These are phyloP conservation scores for Empis stercorea DNA, from an alignment of 2,888 invertebrate genomes.

Conservation along the genomic window DNA sequence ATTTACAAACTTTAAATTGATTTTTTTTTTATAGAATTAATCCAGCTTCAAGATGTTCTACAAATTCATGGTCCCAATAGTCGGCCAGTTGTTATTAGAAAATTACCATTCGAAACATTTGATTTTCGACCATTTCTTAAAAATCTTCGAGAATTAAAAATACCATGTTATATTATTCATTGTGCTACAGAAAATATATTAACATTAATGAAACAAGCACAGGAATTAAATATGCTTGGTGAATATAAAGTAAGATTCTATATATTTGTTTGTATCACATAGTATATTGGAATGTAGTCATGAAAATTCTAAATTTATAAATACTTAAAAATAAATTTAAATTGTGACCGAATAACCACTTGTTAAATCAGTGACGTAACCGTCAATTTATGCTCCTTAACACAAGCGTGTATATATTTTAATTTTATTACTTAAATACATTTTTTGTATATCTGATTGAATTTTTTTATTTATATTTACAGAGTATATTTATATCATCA, in stretches of 20 bases:
- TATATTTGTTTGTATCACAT: no score
- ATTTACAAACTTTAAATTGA: no score
- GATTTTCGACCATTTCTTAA: constrained; percentile 59
- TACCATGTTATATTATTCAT: constrained; percentile 63
- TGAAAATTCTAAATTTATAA: no score
- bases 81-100: constrained; percentile 56
- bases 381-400: no score
- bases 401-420: no score
- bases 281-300: no score
- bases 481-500: constrained; percentile 44
- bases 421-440: no score
- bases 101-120: constrained; percentile 37
- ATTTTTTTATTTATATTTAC: constrained; percentile 12
- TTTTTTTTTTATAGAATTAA: constrained; percentile 47
- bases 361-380: no score
- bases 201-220: constrained; percentile 57
- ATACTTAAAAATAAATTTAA: no score
- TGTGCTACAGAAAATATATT: constrained; percentile 55
- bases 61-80: constrained; percentile 55
- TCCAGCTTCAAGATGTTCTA: constrained; percentile 65
- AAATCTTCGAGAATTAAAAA: constrained; percentile 55
- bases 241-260: constrained; percentile 50
- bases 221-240: constrained; percentile 67
- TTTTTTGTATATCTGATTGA: no score
- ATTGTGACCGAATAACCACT: no score